Evolutionary conservation across 1,140 invertebrate species (phyloP).

Genomic region (Sitobion miscanthi): DNA sequence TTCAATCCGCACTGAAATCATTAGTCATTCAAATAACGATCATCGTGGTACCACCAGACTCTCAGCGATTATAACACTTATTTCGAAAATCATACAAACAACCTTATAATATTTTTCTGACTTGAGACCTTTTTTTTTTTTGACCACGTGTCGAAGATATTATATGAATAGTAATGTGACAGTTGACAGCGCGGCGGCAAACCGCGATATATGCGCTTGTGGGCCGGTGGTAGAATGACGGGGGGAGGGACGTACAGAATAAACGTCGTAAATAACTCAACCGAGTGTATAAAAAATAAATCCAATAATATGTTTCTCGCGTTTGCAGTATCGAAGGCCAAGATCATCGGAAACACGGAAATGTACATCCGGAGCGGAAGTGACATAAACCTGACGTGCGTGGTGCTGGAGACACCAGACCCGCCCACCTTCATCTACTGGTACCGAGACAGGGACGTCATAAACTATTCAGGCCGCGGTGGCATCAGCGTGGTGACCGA

Average conservation of each 20-base stretch:
- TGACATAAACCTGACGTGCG: conserved; percentile 89
- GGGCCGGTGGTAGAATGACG: fast-evolving
- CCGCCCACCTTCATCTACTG: conserved; percentile 91
- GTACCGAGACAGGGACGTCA: conserved; percentile 85
- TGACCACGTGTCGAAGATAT: not conserved
- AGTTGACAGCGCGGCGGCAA: not conserved
- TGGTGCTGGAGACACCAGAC: conserved; percentile 82
- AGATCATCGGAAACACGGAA: conserved; percentile 83
- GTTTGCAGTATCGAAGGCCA: conserved; percentile 81
- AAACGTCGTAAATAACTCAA: not conserved
- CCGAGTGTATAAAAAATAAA: not conserved
- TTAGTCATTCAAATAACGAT: not conserved
- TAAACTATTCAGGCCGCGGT: conserved; percentile 85
- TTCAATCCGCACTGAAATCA: not conserved
- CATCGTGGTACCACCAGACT: not conserved
- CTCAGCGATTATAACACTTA: not conserved
- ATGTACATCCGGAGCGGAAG: conserved; percentile 86
- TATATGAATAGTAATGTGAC: not conserved
- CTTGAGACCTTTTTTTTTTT: too few relatives aligned
- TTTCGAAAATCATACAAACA: not conserved
- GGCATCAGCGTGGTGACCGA: conserved; percentile 87
- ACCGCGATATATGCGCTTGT: not conserved
- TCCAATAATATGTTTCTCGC: not conserved
- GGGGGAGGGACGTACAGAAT: not conserved
- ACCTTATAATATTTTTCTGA: too few relatives aligned